A percentile compares a stretch with the other conserved stretches of the same genome.
phyloP scores from a whole-genome alignment of 2,113 vertebrate species.

The Corythaixoides concolor region DNA sequence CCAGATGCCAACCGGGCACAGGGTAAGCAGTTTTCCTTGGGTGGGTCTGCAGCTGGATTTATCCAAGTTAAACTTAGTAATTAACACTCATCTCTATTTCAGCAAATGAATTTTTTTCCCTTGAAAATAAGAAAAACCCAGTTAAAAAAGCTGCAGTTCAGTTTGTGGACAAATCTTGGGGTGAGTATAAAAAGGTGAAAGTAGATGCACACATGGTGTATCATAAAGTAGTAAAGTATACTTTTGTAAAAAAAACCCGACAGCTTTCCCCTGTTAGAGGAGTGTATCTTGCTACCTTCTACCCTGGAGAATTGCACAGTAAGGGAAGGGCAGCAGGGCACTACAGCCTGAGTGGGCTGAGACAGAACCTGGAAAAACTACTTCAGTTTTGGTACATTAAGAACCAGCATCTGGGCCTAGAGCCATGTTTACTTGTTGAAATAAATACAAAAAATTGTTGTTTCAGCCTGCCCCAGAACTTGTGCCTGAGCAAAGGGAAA shows the following conservation, averaged over 20 bases:
- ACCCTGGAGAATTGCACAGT: fast-evolving
- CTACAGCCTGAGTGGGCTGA: background rate
- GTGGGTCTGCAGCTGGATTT: background rate
- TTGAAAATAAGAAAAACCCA: slow-evolving; percentile 80
- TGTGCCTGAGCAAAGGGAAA: fast-evolving
- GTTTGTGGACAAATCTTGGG: slow-evolving; percentile 85
- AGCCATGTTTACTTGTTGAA: background rate
- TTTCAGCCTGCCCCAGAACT: background rate
- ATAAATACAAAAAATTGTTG: background rate
- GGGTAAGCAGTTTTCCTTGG: slow-evolving; percentile 69
- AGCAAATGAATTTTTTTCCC: slow-evolving; percentile 88
- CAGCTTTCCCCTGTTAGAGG: background rate
- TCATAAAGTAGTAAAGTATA: no score
- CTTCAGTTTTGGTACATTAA: background rate
- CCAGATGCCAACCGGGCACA: slow-evolving; percentile 76
- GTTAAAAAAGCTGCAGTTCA: slow-evolving; percentile 84
- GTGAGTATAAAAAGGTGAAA: slow-evolving; percentile 69
- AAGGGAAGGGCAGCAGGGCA: background rate
- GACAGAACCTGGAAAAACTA: background rate
- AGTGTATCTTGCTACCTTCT: background rate
- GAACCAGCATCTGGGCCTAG: no score
- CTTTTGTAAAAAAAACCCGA: background rate
- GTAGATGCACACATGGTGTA: background rate
- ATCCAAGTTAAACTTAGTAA: background rate
- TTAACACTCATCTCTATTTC: background rate